Evolutionary conservation across 2,113 vertebrate species (phyloP).

Genomic region (Esox niger): DNA sequence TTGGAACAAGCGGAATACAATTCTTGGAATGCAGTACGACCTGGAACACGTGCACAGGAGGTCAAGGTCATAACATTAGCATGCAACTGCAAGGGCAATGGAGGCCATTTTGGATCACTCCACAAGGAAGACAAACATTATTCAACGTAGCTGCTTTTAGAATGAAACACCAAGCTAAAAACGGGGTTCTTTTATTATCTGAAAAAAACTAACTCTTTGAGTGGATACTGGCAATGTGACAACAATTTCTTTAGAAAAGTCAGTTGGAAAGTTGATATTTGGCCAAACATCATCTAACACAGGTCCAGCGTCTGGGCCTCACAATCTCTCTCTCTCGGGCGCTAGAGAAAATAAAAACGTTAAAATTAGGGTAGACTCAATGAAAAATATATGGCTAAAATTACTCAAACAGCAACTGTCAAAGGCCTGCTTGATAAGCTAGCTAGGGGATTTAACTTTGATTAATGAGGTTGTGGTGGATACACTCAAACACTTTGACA

Average conservation of each 20-base stretch:
- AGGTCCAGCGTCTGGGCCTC: constrained; percentile 21
- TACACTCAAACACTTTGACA: too few relatives aligned
- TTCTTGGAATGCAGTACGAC: not conserved
- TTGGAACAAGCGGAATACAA: not conserved
- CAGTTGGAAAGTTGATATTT: constrained; percentile 34
- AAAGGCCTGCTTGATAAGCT: not conserved
- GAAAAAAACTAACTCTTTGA: constrained; percentile 36
- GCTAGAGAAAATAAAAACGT: constrained; percentile 34
- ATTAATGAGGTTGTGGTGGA: constrained; percentile 1
- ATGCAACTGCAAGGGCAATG: constrained; percentile 10
- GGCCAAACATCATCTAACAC: constrained; percentile 2
- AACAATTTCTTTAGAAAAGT: constrained; percentile 11
- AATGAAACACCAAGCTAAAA: constrained; percentile 1
- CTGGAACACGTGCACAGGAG: not conserved
- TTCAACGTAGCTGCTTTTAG: not conserved
- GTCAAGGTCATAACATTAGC: not conserved
- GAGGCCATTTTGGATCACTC: not conserved
- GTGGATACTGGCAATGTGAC: constrained; percentile 2
- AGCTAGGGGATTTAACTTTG: constrained; percentile 19
- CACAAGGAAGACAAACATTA: constrained; percentile 5
- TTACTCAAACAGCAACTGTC: constrained; percentile 8
- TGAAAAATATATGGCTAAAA: constrained; percentile 19
- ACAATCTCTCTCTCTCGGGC: constrained; percentile 30
- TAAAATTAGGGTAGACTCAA: constrained; percentile 15
- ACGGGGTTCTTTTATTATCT: constrained; percentile 37